phyloP scores from a whole-genome alignment of 2,888 invertebrate genomes.

The Drosophila pegasa region DNA sequence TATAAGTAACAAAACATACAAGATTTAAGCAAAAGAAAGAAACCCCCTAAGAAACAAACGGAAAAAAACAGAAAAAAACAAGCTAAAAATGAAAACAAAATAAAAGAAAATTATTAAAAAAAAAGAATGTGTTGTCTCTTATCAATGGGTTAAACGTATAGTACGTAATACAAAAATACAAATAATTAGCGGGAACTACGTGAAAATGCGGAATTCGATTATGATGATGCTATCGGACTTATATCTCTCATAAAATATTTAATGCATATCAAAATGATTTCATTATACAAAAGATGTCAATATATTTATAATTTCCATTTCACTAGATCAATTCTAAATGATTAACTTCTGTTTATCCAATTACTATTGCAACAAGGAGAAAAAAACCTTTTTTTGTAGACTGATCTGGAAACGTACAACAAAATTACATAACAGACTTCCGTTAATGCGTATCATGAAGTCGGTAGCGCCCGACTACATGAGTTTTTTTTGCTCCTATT shows the following conservation, averaged over 20 bases:
- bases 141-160: not conserved
- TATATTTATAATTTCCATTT: too few relatives aligned
- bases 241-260: too few relatives aligned
- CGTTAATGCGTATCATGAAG: too few relatives aligned
- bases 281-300: too few relatives aligned
- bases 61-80: slow-evolving; percentile 52
- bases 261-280: too few relatives aligned
- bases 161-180: not conserved
- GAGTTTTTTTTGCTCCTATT: too few relatives aligned
- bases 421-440: too few relatives aligned
- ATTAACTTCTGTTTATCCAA: too few relatives aligned
- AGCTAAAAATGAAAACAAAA: slow-evolving; percentile 73
- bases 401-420: not conserved
- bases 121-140: slow-evolving; percentile 10
- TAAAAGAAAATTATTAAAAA: slow-evolving; percentile 77
- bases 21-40: slow-evolving; percentile 65
- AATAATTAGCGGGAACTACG: not conserved
- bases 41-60: slow-evolving; percentile 56
- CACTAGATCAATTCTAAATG: not conserved
- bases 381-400: not conserved
- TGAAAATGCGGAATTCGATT: not conserved
- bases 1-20: slow-evolving; percentile 62
- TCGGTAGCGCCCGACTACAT: too few relatives aligned
- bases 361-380: too few relatives aligned
- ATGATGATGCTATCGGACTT: not conserved